Evolutionary conservation across 1,140 invertebrate genomes (phyloP).

Genomic region (Periplaneta americana): DNA sequence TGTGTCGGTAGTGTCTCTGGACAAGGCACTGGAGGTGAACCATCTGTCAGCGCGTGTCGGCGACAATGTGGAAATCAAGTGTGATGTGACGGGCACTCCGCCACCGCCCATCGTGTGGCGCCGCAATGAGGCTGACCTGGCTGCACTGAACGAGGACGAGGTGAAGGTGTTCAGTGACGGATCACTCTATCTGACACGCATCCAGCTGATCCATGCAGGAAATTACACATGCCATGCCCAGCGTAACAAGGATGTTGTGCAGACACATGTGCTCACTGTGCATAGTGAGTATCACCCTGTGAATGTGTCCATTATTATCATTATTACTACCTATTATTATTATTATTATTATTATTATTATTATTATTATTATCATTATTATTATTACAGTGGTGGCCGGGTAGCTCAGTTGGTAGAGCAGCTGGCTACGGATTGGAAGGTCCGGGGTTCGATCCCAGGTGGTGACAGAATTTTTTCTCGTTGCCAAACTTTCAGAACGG

Average conservation of each 20-base stretch:
- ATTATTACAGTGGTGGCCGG: too few species aligned
- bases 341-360: too few species aligned
- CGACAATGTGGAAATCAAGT: slow-evolving; percentile 76
- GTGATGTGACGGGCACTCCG: slow-evolving; percentile 65
- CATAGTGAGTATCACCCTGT: slow-evolving; percentile 62
- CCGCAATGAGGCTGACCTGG: slow-evolving; percentile 60
- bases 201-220: slow-evolving; percentile 70
- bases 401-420: too few species aligned
- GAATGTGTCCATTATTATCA: too few species aligned
- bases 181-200: slow-evolving; percentile 66
- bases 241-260: slow-evolving; percentile 65
- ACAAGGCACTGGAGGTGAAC: slow-evolving; percentile 68
- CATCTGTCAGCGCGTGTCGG: slow-evolving; percentile 61
- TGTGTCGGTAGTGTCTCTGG: slow-evolving; percentile 64
- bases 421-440: too few species aligned
- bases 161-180: slow-evolving; percentile 66
- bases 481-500: too few species aligned
- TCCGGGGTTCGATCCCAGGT: too few species aligned
- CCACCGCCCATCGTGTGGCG: slow-evolving; percentile 68
- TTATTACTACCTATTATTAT: too few species aligned
- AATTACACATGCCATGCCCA: slow-evolving; percentile 78
- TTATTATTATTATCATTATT: too few species aligned
- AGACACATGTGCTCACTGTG: slow-evolving; percentile 69
- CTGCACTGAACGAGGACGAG: slow-evolving; percentile 56
- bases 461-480: too few species aligned